Percentiles rank a stretch among this genome's conserved stretches.
Evolutionary conservation across 2,888 invertebrate genomes (phyloP).

Genomic region (Xestia rhomboidea): DNA sequence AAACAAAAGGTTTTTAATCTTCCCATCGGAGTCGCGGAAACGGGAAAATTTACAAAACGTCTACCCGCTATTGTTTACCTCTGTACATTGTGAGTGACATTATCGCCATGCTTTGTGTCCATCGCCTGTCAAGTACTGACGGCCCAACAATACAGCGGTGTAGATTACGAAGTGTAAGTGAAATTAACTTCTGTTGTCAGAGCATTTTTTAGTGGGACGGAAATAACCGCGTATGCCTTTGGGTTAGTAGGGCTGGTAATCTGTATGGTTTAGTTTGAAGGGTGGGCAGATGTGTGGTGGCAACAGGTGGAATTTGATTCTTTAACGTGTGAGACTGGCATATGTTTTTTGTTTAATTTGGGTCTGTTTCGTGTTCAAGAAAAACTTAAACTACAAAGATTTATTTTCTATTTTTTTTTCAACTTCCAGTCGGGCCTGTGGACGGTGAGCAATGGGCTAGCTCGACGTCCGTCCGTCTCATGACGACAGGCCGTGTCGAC

Average conservation of each 20-base stretch:
- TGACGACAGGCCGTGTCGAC: no score
- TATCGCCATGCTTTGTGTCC: conserved; percentile 66
- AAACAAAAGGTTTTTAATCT: conserved; percentile 69
- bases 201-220: conserved; percentile 29
- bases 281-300: neutral
- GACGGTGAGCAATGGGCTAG: no score
- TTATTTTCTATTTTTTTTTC: no score
- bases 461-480: no score
- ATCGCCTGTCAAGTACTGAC: conserved; percentile 67
- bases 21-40: conserved; percentile 52
- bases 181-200: conserved; percentile 46
- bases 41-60: conserved; percentile 63
- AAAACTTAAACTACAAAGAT: neutral
- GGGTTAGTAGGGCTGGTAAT: conserved; percentile 50
- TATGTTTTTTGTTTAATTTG: no score
- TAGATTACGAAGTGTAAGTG: conserved; percentile 60
- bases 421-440: no score
- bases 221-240: conserved; percentile 47
- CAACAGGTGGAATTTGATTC: conserved; percentile 5
- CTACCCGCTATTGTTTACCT: conserved; percentile 60
- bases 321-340: neutral
- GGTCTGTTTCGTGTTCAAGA: neutral
- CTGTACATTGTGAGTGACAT: conserved; percentile 68
- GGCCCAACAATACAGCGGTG: conserved; percentile 50
- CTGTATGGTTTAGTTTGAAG: conserved; percentile 10